Evolutionary conservation across 2,113 vertebrate genomes (phyloP), one percentile per base, ranked within the genome.

Genomic region (Anthoscopus minutus): DNA sequence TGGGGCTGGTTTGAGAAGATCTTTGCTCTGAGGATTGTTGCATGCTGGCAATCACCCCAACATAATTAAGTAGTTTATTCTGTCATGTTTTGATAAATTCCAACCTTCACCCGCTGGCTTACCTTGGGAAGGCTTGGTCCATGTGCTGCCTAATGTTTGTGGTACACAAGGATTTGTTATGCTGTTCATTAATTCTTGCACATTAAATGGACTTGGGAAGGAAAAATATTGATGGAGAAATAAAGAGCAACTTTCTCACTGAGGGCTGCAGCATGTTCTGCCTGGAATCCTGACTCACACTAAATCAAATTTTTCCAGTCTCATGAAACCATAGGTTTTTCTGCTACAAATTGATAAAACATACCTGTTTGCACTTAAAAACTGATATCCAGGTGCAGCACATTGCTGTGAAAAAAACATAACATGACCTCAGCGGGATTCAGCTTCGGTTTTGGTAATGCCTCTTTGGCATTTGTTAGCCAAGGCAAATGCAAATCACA

Each of bases 31-130:
- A 85, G 77, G 86, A 71, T 71, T 58, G 67, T 67, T 92, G 62
- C 56, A 35, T 12, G 67, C 87, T 97, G 96, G 88, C 96, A 89
- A 54, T 88, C 85, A 65, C 93, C 86, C 92, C 72, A 74, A 86
- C 69, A 83, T 60, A 83, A 96, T 96, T 86, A 91, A 86, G 27
- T 24, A 64, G 81, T 95, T 97, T 94, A 94, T 96, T 91, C 93
- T 96, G 71, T 80, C 86, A 3, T 73, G 84, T 96, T 96, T 95
- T 96, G 94, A 95, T 95, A 90, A 94, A 96, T 96, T 94, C 96
- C 94, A 94, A 65, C 87, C 84, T 93, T 93, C 76, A 71, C 78
- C 80, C 21, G 0, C 86, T 92, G 86, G 90, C 86, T 92, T 86
- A 71, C 64, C 42, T 76, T 72, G 57, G 2, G 66, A 91, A 91